These are phyloP conservation scores for Silurus meridionalis DNA, from an alignment of 2,113 vertebrate genomes.

Conservation along the genomic window DNA sequence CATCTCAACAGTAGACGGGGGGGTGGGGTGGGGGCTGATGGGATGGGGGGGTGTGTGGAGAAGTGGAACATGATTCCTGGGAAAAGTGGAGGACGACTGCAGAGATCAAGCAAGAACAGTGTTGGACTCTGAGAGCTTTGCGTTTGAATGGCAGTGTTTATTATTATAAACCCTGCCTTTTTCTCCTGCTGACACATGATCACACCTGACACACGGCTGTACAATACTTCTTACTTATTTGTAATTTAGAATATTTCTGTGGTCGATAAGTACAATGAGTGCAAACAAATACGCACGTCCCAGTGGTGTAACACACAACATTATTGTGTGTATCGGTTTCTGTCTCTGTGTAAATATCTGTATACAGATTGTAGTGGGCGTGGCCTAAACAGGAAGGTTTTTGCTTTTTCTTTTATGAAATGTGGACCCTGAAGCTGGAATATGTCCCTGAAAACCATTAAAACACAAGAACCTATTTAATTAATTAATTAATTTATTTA, in stretches of 20 bases:
- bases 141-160: background rate
- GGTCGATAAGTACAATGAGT: background rate
- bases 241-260: background rate
- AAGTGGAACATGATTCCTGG: conserved; percentile 10
- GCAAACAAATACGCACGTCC: background rate
- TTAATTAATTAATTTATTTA: no score
- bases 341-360: no score
- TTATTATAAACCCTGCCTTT: background rate
- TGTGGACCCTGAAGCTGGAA: no score
- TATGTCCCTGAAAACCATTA: no score
- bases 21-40: background rate
- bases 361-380: no score
- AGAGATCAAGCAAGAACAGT: background rate
- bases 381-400: no score
- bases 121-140: background rate
- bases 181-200: background rate
- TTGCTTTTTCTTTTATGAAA: no score
- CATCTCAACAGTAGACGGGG: background rate
- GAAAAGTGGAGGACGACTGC: conserved; percentile 4
- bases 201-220: background rate
- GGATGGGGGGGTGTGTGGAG: background rate
- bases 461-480: no score
- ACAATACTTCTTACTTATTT: background rate
- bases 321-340: background rate
- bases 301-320: background rate